Evolutionary conservation across 53 echinoderm and acorn worm genomes (phyloP).

Genomic region (Holothuria leucospilota): DNA sequence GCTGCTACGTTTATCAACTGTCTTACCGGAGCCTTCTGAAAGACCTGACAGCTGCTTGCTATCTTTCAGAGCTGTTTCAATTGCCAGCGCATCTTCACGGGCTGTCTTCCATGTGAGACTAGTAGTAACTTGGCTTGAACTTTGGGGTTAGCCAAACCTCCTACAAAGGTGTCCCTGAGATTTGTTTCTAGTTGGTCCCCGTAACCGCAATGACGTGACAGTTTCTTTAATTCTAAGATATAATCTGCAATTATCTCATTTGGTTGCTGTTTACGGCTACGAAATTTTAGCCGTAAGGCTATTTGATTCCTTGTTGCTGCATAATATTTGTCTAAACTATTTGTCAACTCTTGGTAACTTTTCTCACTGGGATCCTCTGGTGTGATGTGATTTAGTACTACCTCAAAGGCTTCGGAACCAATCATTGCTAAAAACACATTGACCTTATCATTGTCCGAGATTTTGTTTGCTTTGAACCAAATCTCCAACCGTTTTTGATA

Average conservation of each 20-base stretch:
- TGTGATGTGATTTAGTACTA: constrained; percentile 26
- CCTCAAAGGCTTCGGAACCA: constrained; percentile 48
- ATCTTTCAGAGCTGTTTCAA: constrained; percentile 44
- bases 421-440: constrained; percentile 57
- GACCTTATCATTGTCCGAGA: constrained; percentile 50
- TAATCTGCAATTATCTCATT: constrained; percentile 50
- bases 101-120: constrained; percentile 59
- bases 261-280: constrained; percentile 29
- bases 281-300: constrained; percentile 28
- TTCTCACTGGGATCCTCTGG: constrained; percentile 50
- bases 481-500: constrained; percentile 32
- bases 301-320: constrained; percentile 55
- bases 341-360: constrained; percentile 7
- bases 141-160: constrained; percentile 27
- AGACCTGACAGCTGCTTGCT: not conserved
- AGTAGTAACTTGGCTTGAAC: constrained; percentile 42
- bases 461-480: constrained; percentile 53
- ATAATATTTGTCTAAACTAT: constrained; percentile 42
- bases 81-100: constrained; percentile 51
- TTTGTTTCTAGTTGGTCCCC: constrained; percentile 56
- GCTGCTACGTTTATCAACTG: not conserved
- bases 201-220: constrained; percentile 58
- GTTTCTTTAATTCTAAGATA: constrained; percentile 56
- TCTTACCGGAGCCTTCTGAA: too few species aligned
- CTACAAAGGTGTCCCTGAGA: constrained; percentile 52